These are phyloP conservation scores for Pipistrellus nathusii DNA, from an alignment of 2,797 vertebrate species.

Conservation along the genomic window DNA sequence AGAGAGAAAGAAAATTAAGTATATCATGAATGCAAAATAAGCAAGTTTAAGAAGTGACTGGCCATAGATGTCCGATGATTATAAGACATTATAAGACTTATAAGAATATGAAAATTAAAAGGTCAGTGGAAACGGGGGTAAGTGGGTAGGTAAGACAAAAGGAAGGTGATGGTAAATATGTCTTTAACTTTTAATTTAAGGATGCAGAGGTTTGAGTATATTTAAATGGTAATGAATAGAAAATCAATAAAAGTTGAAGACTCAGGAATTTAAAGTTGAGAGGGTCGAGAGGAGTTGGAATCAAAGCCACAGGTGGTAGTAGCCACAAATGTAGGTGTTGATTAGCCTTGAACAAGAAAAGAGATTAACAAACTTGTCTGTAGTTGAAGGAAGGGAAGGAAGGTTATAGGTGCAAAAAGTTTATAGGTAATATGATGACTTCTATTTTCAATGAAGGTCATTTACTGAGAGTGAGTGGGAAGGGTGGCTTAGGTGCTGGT, in stretches of 20 bases:
- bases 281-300: not conserved
- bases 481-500: conserved; percentile 35
- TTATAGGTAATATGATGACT: conserved; percentile 17
- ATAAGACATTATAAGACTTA: not conserved
- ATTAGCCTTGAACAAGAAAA: conserved; percentile 42
- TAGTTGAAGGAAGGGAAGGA: conserved; percentile 14
- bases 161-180: not conserved
- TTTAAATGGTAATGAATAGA: conserved; percentile 55
- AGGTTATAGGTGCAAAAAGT: conserved; percentile 27
- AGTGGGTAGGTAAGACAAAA: not conserved
- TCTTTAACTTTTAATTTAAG: conserved; percentile 49
- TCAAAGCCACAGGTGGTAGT: conserved; percentile 8
- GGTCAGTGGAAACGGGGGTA: not conserved
- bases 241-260: conserved; percentile 41
- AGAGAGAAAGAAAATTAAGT: not conserved
- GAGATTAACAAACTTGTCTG: not conserved
- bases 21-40: not conserved
- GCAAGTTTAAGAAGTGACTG: not conserved
- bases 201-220: conserved; percentile 22
- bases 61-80: not conserved
- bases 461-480: not conserved
- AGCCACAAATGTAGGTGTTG: not conserved
- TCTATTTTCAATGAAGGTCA: conserved; percentile 2
- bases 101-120: conserved; percentile 51
- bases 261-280: conserved; percentile 41